Base-by-base conservation (phyloP, 2,888 invertebrate genomes). In the Tricholauxania praeusta region DNA sequence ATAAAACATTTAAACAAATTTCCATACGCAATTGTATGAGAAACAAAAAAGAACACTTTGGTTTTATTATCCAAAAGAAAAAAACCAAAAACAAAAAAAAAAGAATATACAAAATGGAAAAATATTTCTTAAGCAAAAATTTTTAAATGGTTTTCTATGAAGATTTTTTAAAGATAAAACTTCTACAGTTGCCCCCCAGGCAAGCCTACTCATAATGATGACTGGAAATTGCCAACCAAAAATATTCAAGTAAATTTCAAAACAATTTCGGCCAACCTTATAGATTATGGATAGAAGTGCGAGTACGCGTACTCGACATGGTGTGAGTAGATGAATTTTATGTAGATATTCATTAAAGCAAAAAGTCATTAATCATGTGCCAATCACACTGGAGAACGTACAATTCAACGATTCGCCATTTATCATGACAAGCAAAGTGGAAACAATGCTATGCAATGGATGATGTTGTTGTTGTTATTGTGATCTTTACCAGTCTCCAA, bases 351-450 rank as follows among this genome's bases (percentile, higher is more conserved):
- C 66, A 66, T 66, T 52, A 39, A 66, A 17, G 12, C 66, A 28
- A 32, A 48, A 53, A 53, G 53, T 17, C 66, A 66, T 66, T 66
- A 66, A 66, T 66, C 66, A 66, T 66, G 53, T 66, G 66, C 66
- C 66, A 66, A 66, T 66, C 66, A 66, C 53, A 66, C 39, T 39
- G 53, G 28, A n/a, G 17, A 39, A 48, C 47, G 17, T 22, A 59
- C 59, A 15, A 59, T 28, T 28, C 48, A 32, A 51, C 19, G 64
- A 52, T 52, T 66, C 66, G 66, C 66, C 28, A 66, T 66, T 66
- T 66, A 66, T 66, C 66, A 66, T 32, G 53, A 53, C 66, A 66
- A 53, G 53, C 39, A 66, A 65, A 66, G 66, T 66, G 53, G 53
- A 66, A 66, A 66, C 66, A 66, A 66, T 53, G 53, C 32, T 55